Base-by-base conservation (phyloP, 2,888 invertebrate species). In the Stenoptilia bipunctidactyla region DNA sequence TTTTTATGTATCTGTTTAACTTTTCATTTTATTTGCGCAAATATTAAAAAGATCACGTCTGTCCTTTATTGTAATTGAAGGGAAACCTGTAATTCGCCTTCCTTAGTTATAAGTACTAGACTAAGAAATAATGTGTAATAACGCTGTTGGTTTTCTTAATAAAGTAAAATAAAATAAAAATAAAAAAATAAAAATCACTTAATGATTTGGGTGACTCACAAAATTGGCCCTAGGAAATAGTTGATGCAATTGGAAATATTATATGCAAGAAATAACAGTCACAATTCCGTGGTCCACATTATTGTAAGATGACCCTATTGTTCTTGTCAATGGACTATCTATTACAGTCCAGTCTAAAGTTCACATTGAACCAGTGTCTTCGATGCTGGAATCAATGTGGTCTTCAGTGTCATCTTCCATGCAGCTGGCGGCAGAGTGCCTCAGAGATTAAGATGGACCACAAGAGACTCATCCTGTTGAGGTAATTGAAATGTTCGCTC, bases 331-430 rank as follows among this genome's bases (percentile, higher is more conserved):
- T 41, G 93, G 94, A 40, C 85, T 97, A 36, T 89, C 89, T 50
- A 76, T 97, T 42, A 93, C 93, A 0, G 86, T 97, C 1, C 92
- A 94, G 58, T 96, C 96, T 1, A 93, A 93, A 74, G 90, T 92
- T 54, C 88, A 94, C 45, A 83, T 87, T 38, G 93, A 93, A 65
- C 89, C 88, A 66, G 89, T 88, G 34, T 89, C 92, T 13, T 94
- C 94, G n/a, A 93, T 96, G 93, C 87, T 96, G 61, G 95, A 96
- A 66, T 96, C 96, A 0, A 94, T 97, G 93, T 94, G 94, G 92
- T 90, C 90, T 27, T 92, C 92, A n/a, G 96, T 96, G 90, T 93
- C 94, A 14, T 94, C 92, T 36, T 94, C 95, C 36, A 92, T 96
- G 89, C 94, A 96, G 68, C 84, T 97, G 54, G 97, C 97, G 1